Conservation (phyloP, 37 sponge, comb jelly and placozoan species). For the Dysidea cf. avara region DNA sequence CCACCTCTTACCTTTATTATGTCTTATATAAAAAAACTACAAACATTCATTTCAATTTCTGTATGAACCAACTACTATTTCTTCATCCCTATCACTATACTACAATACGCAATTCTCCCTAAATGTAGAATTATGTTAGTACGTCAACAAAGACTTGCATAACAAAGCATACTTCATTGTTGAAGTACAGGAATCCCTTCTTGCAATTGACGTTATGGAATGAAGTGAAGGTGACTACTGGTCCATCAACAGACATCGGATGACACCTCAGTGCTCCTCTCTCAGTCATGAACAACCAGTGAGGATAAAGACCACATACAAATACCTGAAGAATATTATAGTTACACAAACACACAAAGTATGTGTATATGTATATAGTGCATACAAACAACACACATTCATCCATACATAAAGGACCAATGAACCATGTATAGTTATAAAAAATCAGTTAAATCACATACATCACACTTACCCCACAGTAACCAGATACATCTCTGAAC, state of each 20-base stretch:
- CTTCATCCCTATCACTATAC: too few species aligned
- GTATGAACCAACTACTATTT: too few species aligned
- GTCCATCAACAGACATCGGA: constrained; percentile 96
- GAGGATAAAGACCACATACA: constrained; percentile 93
- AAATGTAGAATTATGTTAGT: neutral
- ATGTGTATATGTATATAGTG: neutral
- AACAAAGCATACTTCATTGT: constrained; percentile 76
- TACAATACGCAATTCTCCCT: constrained; percentile 90
- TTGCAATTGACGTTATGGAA: constrained; percentile 98
- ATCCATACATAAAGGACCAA: neutral
- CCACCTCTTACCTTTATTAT: too few species aligned
- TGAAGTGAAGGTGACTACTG: constrained; percentile 82
- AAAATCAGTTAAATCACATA: neutral
- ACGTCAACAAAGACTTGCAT: neutral
- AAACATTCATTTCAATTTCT: too few species aligned
- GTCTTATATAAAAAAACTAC: too few species aligned
- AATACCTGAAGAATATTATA: constrained; percentile 64
- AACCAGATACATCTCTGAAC: constrained; percentile 58
- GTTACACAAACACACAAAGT: neutral
- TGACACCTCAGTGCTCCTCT: constrained; percentile 74
- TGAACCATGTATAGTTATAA: too few species aligned
- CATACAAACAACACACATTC: neutral
- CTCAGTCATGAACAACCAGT: constrained; percentile 85
- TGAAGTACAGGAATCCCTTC: constrained; percentile 97
- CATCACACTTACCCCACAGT: constrained; percentile 55